phyloP scores from a whole-genome alignment of 2,113 vertebrate species.

The Progne subis region DNA sequence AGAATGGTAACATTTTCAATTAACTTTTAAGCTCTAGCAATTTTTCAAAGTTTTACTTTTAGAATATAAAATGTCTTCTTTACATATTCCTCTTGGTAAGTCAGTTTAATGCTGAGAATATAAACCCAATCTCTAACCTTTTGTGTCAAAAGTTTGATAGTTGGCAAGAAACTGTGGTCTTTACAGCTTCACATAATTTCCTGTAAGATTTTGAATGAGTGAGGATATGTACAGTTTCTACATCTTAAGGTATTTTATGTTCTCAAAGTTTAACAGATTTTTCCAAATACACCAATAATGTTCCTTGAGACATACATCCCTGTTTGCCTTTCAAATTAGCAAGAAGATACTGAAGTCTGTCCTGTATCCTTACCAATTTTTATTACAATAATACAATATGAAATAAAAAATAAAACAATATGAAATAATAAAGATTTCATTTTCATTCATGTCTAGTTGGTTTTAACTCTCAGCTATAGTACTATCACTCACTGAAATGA shows the following conservation, averaged over 20 bases:
- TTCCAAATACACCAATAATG: not conserved
- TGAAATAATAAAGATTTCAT: not conserved
- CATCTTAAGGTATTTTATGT: not conserved
- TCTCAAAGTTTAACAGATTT: not conserved
- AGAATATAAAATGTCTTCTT: not conserved
- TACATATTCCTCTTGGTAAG: not conserved
- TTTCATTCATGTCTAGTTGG: not conserved
- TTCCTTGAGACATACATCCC: not conserved
- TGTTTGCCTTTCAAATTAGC: not conserved
- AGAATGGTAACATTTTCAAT: not conserved
- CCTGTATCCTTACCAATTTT: not conserved
- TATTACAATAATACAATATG: not conserved
- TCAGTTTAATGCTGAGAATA: not conserved
- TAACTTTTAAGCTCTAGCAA: not conserved
- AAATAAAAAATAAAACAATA: not conserved
- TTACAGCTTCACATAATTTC: not conserved
- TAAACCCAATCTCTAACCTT: not conserved
- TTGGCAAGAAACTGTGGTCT: not conserved
- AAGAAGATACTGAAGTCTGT: not conserved
- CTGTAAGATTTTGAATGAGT: not conserved
- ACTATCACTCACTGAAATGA: not conserved
- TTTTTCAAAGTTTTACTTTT: not conserved
- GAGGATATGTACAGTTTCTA: not conserved
- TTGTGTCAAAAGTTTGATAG: not conserved
- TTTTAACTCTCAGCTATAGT: not conserved